Evolutionary conservation across 2,113 vertebrate genomes (phyloP).

Genomic region (Amazona vittata): DNA sequence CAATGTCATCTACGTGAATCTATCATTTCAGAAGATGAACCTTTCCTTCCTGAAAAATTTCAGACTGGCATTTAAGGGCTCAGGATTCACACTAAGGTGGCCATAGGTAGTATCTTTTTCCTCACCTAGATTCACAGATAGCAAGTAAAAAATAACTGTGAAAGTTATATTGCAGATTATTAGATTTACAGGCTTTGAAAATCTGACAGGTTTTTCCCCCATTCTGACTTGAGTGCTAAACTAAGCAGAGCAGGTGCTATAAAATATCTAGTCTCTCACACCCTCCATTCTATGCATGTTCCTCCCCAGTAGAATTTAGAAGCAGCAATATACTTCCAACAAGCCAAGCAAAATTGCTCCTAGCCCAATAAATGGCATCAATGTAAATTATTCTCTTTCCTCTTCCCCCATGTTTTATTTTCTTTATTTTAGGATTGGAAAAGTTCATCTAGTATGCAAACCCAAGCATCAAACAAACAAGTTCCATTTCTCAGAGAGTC

Average conservation of each 20-base stretch:
- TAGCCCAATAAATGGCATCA: not conserved
- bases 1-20: not conserved
- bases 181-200: constrained; percentile 19
- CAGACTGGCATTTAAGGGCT: not conserved
- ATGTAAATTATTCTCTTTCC: not conserved
- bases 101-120: not conserved
- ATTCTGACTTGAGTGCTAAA: not conserved
- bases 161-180: not conserved
- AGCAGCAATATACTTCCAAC: not conserved
- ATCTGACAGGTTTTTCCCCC: not conserved
- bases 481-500: not conserved
- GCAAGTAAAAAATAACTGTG: constrained; percentile 7
- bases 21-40: not conserved
- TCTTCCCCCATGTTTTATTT: not conserved
- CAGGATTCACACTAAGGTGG: not conserved
- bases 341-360: not conserved
- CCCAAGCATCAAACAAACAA: not conserved
- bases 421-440: not conserved
- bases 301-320: not conserved
- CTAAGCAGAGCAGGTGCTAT: not conserved
- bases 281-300: not conserved
- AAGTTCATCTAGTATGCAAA: not conserved
- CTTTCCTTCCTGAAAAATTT: not conserved
- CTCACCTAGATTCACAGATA: not conserved
- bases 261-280: not conserved